These are phyloP conservation scores for Petrolisthes manimaculis DNA, from an alignment of 2,888 invertebrate species.

Conservation along the genomic window DNA sequence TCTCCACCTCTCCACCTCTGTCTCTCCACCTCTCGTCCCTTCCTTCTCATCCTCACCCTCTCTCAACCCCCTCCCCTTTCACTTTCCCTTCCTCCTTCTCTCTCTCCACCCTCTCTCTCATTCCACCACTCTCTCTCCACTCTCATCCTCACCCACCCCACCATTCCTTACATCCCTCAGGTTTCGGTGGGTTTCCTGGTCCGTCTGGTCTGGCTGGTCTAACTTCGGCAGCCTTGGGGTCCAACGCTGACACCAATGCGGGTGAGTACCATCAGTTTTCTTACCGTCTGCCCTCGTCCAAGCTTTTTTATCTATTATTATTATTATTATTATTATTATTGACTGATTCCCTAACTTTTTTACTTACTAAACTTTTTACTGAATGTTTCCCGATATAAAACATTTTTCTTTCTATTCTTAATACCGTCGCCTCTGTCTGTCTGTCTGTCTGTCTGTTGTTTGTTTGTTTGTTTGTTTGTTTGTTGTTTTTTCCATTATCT, in stretches of 20 bases:
- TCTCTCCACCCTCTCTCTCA: too few relatives aligned
- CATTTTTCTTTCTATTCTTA: background rate
- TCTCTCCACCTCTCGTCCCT: background rate
- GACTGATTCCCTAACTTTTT: background rate
- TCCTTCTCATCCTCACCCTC: background rate
- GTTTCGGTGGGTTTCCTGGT: slow-evolving; percentile 62
- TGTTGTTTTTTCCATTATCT: background rate
- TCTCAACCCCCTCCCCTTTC: background rate
- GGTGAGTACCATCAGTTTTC: slow-evolving; percentile 44
- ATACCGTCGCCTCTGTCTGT: slow-evolving; percentile 40
- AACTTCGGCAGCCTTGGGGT: slow-evolving; percentile 53
- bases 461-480: slow-evolving; percentile 13
- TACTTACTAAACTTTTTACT: slow-evolving; percentile 18
- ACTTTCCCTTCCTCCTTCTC: too few relatives aligned
- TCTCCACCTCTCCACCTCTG: too few relatives aligned
- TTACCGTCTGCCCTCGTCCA: background rate
- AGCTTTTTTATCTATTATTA: slow-evolving; percentile 29
- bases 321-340: too few relatives aligned
- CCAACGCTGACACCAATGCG: slow-evolving; percentile 59
- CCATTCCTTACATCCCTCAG: slow-evolving; percentile 1
- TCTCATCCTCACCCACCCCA: too few relatives aligned
- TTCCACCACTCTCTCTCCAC: too few relatives aligned
- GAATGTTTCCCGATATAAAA: slow-evolving; percentile 36
- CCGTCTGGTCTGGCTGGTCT: slow-evolving; percentile 64
- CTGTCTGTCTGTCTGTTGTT: slow-evolving; percentile 32